Conservation (phyloP, 2,113 vertebrate genomes). For the Ardeotis arabs region DNA sequence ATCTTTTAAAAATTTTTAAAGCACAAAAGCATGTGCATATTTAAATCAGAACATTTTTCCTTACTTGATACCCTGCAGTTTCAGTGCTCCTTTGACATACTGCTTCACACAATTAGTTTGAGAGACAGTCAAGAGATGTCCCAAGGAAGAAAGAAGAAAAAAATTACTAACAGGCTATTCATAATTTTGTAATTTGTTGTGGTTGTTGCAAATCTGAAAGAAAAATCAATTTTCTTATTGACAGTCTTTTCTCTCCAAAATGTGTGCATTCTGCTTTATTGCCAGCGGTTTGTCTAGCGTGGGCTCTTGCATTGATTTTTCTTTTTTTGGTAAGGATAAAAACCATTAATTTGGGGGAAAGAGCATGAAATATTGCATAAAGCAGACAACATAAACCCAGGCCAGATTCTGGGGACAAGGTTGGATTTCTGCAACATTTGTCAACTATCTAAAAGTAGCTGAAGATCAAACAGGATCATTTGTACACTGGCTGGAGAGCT, state of each 20-base stretch:
- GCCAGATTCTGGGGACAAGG: neutral
- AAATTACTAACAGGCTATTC: neutral
- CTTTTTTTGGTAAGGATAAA: neutral
- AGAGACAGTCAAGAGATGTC: neutral
- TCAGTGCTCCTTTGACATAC: neutral
- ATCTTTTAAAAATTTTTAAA: neutral
- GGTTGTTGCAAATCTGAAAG: neutral
- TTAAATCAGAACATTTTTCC: neutral
- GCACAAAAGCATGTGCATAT: neutral
- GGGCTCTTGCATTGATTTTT: conserved; percentile 5
- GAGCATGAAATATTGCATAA: neutral
- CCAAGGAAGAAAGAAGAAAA: neutral
- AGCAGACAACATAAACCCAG: neutral
- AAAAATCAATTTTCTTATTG: conserved; percentile 33
- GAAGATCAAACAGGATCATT: neutral
- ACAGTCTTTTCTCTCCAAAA: neutral
- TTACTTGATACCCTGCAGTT: neutral
- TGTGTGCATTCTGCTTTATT: neutral
- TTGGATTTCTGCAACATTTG: neutral
- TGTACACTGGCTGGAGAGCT: neutral
- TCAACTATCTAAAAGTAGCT: neutral
- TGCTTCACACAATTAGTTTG: neutral
- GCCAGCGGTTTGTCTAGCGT: neutral
- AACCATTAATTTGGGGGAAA: neutral
- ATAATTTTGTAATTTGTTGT: conserved; percentile 6